Evolutionary conservation across 2,113 vertebrate species (phyloP).

Genomic region (Ardeotis arabs): DNA sequence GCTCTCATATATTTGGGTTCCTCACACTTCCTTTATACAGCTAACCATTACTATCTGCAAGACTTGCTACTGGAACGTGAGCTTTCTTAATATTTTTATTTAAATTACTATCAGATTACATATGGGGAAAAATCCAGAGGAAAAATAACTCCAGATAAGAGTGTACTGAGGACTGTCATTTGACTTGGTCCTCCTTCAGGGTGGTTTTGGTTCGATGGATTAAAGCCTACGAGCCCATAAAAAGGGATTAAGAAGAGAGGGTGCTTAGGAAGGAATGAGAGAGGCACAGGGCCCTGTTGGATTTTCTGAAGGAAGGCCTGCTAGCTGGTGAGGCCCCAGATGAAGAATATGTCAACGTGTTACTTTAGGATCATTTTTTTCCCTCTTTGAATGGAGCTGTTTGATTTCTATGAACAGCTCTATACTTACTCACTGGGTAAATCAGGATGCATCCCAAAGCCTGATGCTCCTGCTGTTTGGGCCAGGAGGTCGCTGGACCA

Average conservation of each 20-base stretch:
- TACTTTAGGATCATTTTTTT: background rate
- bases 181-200: background rate
- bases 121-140: background rate
- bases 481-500: background rate
- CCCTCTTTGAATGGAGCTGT: background rate
- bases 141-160: background rate
- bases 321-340: background rate
- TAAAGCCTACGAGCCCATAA: background rate
- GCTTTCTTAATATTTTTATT: background rate
- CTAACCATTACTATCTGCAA: background rate
- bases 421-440: background rate
- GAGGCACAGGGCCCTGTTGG: background rate
- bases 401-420: background rate
- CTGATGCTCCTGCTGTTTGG: background rate
- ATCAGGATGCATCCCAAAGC: background rate
- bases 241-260: background rate
- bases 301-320: background rate
- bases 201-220: background rate
- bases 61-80: background rate
- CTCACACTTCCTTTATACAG: background rate
- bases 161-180: background rate
- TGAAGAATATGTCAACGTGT: background rate
- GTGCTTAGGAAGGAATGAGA: background rate
- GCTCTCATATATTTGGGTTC: background rate
- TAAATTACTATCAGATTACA: background rate